phyloP scores from a whole-genome alignment of 2,797 vertebrate genomes.

The Hyperoplus immaculatus region DNA sequence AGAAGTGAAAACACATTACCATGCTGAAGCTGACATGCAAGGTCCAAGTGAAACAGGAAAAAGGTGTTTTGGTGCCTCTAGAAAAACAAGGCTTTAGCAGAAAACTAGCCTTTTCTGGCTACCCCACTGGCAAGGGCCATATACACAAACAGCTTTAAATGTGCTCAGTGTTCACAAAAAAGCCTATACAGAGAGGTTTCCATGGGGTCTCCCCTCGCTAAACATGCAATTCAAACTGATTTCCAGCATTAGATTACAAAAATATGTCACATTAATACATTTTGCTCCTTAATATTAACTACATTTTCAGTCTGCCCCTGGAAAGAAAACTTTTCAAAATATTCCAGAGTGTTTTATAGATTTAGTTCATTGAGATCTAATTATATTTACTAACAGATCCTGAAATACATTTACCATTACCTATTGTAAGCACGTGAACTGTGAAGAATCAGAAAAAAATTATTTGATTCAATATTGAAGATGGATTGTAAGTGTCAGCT shows the following conservation, averaged over 20 bases:
- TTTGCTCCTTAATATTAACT: constrained; percentile 18
- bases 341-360: constrained; percentile 1
- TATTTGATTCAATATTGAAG: neutral
- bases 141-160: constrained; percentile 78
- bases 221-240: constrained; percentile 77
- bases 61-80: constrained; percentile 90
- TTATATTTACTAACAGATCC: neutral
- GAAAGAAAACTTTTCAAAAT: constrained; percentile 17
- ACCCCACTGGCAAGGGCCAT: constrained; percentile 84
- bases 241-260: constrained; percentile 59
- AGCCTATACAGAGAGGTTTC: constrained; percentile 72
- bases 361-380: neutral
- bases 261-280: constrained; percentile 37
- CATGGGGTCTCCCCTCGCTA: constrained; percentile 75
- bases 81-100: constrained; percentile 88
- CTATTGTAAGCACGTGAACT: neutral
- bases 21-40: constrained; percentile 86
- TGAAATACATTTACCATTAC: neutral
- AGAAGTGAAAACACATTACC: constrained; percentile 94
- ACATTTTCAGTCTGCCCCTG: constrained; percentile 19
- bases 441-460: neutral
- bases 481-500: neutral
- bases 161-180: constrained; percentile 79
- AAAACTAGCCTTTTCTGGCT: constrained; percentile 87
- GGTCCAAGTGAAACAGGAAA: constrained; percentile 96